Evolutionary conservation across 2,888 invertebrate species (phyloP), one percentile per base, ranked within the genome.

Genomic region (Scaptomyza tumidula): DNA sequence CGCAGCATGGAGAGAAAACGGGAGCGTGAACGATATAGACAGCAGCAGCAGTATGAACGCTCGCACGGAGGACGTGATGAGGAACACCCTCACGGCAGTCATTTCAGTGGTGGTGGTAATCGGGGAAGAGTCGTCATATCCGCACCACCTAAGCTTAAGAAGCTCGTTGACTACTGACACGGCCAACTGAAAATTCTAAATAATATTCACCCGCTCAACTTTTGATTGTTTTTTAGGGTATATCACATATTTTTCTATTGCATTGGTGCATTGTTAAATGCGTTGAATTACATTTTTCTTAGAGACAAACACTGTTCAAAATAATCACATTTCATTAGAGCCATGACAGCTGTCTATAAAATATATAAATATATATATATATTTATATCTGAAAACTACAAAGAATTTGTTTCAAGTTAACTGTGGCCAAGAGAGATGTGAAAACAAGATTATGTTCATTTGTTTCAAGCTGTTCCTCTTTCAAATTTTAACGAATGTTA

Each of bases 101-200:
- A 69, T 52, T 63, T 65, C 44, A 19, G 67, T 45, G 73, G 62
- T 55, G 72, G 64, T 55, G 77, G 78, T 9, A 90, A 88, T 57
- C 88, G 91, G 7, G 91, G 91, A 45, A 88, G 90, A 13, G 86
- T 91, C 54, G 90, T 91, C 49, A 91, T 91, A 49, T 91, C 91
- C 31, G 91, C 91, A 45, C 91, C 91, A 27, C 91, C 91, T 33
- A 91, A 91, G 75, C 83, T 91, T 24, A 91, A 91, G 67, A 91
- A 91, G 76, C 78, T 91, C 57, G 91, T 91, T 54, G 91, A 91
- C 64, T 91, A 91, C 72, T 91, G 66, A 82, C 29, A 9, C 10
- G 45, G 43, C 35, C 29, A 44, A 53, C 16, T 10, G 10, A 35
- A n/a, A 48, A 39, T 39, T 33, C 16, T 37, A n/a, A 14, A 19